These are phyloP conservation scores for Alsophila aescularia DNA, from an alignment of 2,888 invertebrate genomes.

Conservation along the genomic window DNA sequence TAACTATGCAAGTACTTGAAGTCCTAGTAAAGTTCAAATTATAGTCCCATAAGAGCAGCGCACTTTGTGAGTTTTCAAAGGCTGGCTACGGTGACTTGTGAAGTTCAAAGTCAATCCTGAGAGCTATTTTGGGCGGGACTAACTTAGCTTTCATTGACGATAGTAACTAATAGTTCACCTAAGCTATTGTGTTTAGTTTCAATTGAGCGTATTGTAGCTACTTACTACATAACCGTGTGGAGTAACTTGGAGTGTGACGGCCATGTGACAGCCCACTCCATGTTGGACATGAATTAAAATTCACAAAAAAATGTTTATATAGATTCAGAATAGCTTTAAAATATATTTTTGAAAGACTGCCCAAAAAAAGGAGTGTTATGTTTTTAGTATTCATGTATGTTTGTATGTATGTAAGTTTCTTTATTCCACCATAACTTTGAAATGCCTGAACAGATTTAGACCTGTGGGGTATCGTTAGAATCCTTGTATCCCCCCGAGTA, in stretches of 20 bases:
- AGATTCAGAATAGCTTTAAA: no score
- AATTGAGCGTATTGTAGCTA: slow-evolving; percentile 31
- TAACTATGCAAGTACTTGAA: slow-evolving; percentile 19
- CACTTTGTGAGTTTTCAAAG: slow-evolving; percentile 46
- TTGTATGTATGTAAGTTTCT: no score
- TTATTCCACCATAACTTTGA: no score
- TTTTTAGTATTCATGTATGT: no score
- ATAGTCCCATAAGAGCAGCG: slow-evolving; percentile 21
- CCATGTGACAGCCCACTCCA: no score
- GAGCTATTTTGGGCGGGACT: slow-evolving; percentile 49
- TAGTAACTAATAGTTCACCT: slow-evolving; percentile 44
- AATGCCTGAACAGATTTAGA: no score
- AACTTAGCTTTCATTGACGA: slow-evolving; percentile 47
- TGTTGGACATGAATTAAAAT: no score
- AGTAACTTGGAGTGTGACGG: slow-evolving; percentile 1
- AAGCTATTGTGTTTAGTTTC: slow-evolving; percentile 41
- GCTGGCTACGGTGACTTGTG: slow-evolving; percentile 46
- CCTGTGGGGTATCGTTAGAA: no score
- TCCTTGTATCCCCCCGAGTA: no score
- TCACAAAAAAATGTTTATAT: no score
- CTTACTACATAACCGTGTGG: slow-evolving; percentile 22
- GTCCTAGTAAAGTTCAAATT: slow-evolving; percentile 25
- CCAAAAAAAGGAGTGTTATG: no score
- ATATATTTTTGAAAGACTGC: no score
- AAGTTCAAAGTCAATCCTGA: slow-evolving; percentile 58